Conservation (phyloP, 2,888 invertebrate genomes). For the Crematogaster levior region DNA sequence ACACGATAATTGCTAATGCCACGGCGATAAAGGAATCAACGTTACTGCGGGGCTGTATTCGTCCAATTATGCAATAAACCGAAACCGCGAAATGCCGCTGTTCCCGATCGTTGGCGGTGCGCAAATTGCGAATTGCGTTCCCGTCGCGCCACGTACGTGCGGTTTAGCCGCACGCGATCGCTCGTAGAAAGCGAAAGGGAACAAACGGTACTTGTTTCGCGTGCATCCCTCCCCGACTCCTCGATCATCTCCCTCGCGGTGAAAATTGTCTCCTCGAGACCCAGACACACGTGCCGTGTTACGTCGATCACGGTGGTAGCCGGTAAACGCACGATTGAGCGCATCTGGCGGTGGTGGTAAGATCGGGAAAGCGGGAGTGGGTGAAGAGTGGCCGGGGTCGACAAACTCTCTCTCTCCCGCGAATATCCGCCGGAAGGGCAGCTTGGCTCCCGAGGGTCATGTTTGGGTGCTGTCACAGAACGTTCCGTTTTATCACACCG, state of each 20-base stretch:
- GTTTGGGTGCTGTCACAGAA: conserved; percentile 80
- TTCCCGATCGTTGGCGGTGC: conserved; percentile 64
- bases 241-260: not conserved
- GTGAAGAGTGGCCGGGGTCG: conserved; percentile 68
- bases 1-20: conserved; percentile 82
- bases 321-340: not conserved
- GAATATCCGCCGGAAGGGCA: conserved; percentile 51
- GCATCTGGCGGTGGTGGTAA: not conserved
- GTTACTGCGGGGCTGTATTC: conserved; percentile 70
- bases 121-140: conserved; percentile 73
- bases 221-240: not conserved
- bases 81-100: conserved; percentile 79
- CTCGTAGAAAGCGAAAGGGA: conserved; percentile 49
- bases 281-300: not conserved
- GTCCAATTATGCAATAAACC: conserved; percentile 81
- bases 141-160: conserved; percentile 75
- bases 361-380: conserved; percentile 19
- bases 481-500: conserved; percentile 79
- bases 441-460: conserved; percentile 74
- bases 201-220: conserved; percentile 28
- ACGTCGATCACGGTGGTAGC: not conserved
- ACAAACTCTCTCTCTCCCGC: conserved; percentile 56
- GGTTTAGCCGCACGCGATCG: conserved; percentile 74
- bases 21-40: conserved; percentile 80
- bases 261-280: conserved; percentile 27